These are phyloP conservation scores for Osmerus eperlanus DNA, from an alignment of 2,113 vertebrate species.

Conservation along the genomic window DNA sequence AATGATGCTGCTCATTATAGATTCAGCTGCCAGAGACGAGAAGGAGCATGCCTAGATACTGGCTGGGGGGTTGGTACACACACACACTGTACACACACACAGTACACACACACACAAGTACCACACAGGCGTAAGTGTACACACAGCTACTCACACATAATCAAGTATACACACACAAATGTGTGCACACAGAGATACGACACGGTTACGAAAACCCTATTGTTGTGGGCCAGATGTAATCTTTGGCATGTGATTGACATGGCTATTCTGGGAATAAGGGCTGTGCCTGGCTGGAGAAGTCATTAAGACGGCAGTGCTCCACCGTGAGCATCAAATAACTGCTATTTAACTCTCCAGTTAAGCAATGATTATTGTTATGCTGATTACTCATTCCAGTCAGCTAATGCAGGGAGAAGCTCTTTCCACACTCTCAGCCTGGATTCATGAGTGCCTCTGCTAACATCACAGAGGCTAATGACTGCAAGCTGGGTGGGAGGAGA, in stretches of 20 bases:
- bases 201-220: background rate
- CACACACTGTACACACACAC: background rate
- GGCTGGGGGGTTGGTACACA: too few species aligned
- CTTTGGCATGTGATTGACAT: background rate
- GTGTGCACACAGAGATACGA: background rate
- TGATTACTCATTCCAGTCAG: slow-evolving; percentile 14
- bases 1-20: slow-evolving; percentile 42
- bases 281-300: background rate
- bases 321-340: background rate
- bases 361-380: background rate
- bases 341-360: slow-evolving; percentile 13
- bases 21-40: slow-evolving; percentile 45
- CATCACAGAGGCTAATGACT: background rate
- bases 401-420: slow-evolving; percentile 16
- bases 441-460: background rate
- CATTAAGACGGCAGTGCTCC: background rate
- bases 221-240: background rate
- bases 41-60: background rate
- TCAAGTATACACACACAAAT: background rate
- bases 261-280: background rate
- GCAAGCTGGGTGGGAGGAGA: background rate
- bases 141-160: background rate
- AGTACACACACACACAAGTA: background rate
- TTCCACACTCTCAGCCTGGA: background rate
- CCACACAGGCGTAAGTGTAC: background rate